Evolutionary conservation across 1,140 invertebrate species (phyloP).

Genomic region (Panulirus ornatus): DNA sequence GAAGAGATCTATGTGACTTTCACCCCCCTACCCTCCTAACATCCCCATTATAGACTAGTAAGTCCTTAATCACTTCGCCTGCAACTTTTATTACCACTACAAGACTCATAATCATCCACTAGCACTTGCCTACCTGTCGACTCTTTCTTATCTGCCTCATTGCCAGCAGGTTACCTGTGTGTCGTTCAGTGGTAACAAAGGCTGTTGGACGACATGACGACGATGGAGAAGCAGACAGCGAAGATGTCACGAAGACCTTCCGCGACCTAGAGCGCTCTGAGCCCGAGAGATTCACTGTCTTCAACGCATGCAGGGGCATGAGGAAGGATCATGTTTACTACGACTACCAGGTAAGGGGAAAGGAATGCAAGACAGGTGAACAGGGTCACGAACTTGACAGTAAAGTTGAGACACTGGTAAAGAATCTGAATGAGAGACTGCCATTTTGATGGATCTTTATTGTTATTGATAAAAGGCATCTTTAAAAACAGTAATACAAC

Average conservation of each 20-base stretch:
- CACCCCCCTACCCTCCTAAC: no score
- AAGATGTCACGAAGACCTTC: slow-evolving; percentile 67
- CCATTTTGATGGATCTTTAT: no score
- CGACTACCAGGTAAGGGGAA: slow-evolving; percentile 63
- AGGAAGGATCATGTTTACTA: slow-evolving; percentile 79
- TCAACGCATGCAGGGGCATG: slow-evolving; percentile 83
- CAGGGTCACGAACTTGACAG: no score
- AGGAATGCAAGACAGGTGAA: no score
- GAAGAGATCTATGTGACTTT: no score
- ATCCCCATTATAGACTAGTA: no score
- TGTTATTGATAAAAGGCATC: no score
- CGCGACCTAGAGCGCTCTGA: slow-evolving; percentile 77
- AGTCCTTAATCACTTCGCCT: no score
- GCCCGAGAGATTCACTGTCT: slow-evolving; percentile 84
- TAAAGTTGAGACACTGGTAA: no score
- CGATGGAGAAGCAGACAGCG: slow-evolving; percentile 66
- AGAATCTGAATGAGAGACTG: no score
- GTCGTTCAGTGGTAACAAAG: slow-evolving; percentile 65
- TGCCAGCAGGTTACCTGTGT: slow-evolving; percentile 59
- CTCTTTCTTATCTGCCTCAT: neutral
- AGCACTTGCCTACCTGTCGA: neutral
- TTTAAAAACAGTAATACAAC: no score
- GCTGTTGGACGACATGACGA: slow-evolving; percentile 67
- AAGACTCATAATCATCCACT: neutral
- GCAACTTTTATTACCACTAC: no score